These are phyloP conservation scores for Dendronephthya gigantea DNA, from an alignment of 64 coral and sea anemone species.

Conservation along the genomic window DNA sequence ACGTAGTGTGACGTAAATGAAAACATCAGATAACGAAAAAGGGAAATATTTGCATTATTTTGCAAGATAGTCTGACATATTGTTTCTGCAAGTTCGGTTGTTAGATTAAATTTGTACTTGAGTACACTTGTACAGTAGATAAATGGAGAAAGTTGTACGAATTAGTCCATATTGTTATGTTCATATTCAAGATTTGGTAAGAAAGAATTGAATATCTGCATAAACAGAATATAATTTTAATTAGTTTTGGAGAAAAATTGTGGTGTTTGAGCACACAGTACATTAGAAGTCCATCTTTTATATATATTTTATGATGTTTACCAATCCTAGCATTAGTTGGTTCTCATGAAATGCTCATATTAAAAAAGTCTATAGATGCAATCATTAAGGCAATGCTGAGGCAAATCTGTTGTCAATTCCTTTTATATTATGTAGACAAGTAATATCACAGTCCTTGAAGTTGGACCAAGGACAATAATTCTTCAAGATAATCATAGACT, in stretches of 20 bases:
- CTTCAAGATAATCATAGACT: constrained; percentile 87
- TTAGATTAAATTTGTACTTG: no score
- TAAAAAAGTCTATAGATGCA: background rate
- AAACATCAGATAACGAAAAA: no score
- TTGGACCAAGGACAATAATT: constrained; percentile 88
- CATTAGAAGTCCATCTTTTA: no score
- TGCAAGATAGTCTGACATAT: no score
- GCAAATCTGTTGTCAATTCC: no score
- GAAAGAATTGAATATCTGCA: background rate
- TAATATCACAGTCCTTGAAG: constrained; percentile 77
- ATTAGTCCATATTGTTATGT: constrained; percentile 80
- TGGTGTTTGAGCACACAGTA: no score
- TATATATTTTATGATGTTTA: no score
- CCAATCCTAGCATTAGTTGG: background rate
- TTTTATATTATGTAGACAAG: constrained; percentile 52
- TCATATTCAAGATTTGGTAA: constrained; percentile 81
- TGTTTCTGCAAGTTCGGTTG: no score
- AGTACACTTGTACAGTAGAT: background rate
- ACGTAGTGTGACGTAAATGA: no score
- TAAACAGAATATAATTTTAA: background rate
- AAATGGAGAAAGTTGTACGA: constrained; percentile 84
- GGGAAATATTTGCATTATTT: no score
- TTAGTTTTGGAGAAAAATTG: no score
- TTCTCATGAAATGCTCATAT: background rate
- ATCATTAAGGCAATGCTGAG: background rate